phyloP scores from a whole-genome alignment of 2,888 invertebrate species.

The Therioaphis trifolii region DNA sequence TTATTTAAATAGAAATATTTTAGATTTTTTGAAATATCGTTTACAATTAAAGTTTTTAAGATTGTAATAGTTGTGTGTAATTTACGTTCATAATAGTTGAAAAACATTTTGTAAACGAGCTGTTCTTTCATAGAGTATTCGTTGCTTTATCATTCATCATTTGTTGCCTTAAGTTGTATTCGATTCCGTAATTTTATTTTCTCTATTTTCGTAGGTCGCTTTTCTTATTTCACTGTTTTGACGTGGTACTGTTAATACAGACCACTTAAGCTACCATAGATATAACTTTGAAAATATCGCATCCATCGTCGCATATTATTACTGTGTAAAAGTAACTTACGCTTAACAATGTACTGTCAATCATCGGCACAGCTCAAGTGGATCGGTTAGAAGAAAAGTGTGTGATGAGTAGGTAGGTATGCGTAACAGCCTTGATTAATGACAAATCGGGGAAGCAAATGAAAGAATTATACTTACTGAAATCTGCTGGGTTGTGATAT shows the following conservation, averaged over 20 bases:
- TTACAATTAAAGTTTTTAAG: no score
- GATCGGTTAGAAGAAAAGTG: constrained; percentile 37
- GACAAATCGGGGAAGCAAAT: not conserved
- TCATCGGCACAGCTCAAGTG: constrained; percentile 5
- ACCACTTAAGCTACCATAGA: constrained; percentile 24
- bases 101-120: no score
- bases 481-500: constrained; percentile 76
- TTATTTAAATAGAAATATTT: no score
- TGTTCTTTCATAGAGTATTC: no score
- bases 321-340: constrained; percentile 23
- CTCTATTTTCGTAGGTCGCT: no score
- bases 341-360: constrained; percentile 4
- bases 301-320: not conserved
- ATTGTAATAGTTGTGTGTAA: no score
- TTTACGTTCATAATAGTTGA: no score
- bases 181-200: no score
- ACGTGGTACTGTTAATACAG: not conserved
- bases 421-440: not conserved
- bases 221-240: no score
- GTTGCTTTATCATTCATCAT: no score
- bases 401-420: not conserved
- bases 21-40: no score
- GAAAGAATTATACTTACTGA: constrained; percentile 69
- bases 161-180: no score
- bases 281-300: not conserved